Conservation (phyloP, 2,888 invertebrate species). For the Rotaria magnacalcarata region DNA sequence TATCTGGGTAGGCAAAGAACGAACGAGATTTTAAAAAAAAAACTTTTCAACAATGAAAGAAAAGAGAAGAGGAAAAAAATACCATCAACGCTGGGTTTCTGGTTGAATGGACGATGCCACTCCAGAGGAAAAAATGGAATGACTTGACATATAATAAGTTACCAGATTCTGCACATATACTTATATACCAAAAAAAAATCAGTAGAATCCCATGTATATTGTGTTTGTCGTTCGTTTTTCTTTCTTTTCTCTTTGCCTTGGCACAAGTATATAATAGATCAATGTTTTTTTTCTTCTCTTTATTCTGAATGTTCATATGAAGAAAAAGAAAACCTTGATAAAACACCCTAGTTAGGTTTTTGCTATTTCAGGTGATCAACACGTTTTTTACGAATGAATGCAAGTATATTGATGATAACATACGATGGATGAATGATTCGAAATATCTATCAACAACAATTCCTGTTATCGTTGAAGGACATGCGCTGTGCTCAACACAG, state of each 20-base stretch:
- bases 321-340: conserved; percentile 1
- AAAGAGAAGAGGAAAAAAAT: background rate
- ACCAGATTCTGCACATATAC: background rate
- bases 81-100: background rate
- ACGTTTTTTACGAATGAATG: conserved; percentile 5
- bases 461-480: too few species aligned
- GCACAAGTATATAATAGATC: background rate
- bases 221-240: background rate
- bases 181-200: background rate
- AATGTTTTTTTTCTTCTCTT: background rate
- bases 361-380: background rate
- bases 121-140: background rate
- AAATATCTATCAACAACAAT: too few species aligned
- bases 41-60: background rate
- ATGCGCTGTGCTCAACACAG: background rate
- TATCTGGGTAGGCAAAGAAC: background rate
- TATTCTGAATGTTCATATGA: background rate
- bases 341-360: background rate
- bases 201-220: background rate
- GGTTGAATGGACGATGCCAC: background rate
- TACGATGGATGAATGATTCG: too few species aligned
- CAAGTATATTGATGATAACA: background rate
- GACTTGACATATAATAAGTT: background rate
- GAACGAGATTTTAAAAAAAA: background rate
- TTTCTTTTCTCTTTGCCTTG: background rate